Evolutionary conservation across 2,797 vertebrate genomes (phyloP).

Genomic region (Galaxias olidus): DNA sequence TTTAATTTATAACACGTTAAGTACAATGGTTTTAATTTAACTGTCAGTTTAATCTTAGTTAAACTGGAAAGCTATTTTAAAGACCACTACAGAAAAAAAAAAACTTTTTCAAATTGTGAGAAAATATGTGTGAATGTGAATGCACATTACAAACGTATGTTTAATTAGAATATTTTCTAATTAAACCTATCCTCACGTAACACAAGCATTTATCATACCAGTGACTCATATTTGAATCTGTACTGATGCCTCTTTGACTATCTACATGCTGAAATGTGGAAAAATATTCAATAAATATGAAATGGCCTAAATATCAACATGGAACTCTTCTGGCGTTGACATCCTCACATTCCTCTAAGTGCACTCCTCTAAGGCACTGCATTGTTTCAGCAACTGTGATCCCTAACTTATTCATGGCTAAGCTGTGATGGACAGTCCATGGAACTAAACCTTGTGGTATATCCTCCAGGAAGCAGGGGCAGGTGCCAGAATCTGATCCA

Average conservation of each 20-base stretch:
- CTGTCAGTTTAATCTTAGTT: conserved; percentile 28
- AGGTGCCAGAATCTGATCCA: conserved; percentile 52
- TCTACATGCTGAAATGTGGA: too few species aligned
- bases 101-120: conserved; percentile 6
- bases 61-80: conserved; percentile 1
- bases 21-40: conserved; percentile 30
- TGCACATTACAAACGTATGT: conserved; percentile 11
- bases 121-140: conserved; percentile 17
- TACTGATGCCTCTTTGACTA: too few species aligned
- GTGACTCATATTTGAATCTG: conserved; percentile 31
- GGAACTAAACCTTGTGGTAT: not conserved
- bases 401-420: conserved; percentile 9
- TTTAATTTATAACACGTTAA: conserved; percentile 27
- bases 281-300: too few species aligned
- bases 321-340: too few species aligned
- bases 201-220: conserved; percentile 43
- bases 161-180: conserved; percentile 3
- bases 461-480: conserved; percentile 27
- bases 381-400: not conserved
- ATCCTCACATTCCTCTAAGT: too few species aligned
- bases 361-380: too few species aligned
- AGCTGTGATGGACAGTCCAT: conserved; percentile 26
- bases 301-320: too few species aligned
- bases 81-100: conserved; percentile 13
- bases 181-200: not conserved